Evolutionary conservation across 2,113 vertebrate genomes (phyloP).

Genomic region (Hemichromis elongatus): DNA sequence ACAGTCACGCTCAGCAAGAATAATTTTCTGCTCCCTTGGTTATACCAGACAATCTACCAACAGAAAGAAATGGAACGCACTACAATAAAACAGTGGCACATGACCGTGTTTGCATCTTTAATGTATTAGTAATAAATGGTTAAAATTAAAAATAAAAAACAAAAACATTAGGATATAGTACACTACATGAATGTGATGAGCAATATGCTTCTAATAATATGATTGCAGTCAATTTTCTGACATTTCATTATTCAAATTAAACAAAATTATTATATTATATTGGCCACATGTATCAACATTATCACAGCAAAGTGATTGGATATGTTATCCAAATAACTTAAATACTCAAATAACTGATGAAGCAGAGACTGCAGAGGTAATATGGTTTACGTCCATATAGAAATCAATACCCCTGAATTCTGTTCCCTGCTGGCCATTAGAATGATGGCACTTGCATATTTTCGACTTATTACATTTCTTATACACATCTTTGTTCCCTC

Average conservation of each 20-base stretch:
- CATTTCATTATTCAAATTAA: not conserved
- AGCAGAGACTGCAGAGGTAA: too few species aligned
- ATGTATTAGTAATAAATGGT: rapidly evolving
- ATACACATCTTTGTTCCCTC: not conserved
- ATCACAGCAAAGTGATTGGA: not conserved
- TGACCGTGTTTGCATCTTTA: rapidly evolving
- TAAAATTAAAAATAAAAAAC: not conserved
- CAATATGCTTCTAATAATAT: not conserved
- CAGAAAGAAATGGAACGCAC: not conserved
- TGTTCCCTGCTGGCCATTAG: not conserved
- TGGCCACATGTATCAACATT: not conserved
- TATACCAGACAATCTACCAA: not conserved
- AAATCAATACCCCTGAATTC: not conserved
- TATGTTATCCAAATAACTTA: too few species aligned
- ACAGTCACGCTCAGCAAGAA: not conserved
- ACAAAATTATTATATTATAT: not conserved
- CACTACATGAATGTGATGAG: not conserved
- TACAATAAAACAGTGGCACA: not conserved
- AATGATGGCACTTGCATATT: not conserved
- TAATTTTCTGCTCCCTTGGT: not conserved
- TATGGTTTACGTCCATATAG: rapidly evolving
- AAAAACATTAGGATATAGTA: not conserved
- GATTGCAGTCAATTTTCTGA: not conserved
- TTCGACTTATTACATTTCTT: not conserved
- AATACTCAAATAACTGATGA: too few species aligned